Percentiles rank a stretch among this genome's conserved stretches.
Evolutionary conservation across 2,797 vertebrate genomes (phyloP).

Genomic region (Malacoctenus gilli): DNA sequence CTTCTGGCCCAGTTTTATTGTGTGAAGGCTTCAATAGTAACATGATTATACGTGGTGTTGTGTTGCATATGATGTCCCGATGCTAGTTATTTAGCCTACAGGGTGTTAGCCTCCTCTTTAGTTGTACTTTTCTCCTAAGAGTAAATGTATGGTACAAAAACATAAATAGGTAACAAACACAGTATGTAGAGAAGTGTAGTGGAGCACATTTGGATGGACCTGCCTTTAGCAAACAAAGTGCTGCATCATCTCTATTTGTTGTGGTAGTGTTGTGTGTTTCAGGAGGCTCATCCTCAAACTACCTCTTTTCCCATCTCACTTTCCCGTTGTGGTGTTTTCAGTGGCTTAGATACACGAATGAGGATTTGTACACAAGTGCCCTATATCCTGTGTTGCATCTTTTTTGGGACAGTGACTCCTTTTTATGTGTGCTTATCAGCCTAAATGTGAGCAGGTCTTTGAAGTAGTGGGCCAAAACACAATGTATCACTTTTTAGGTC

Average conservation of each 20-base stretch:
- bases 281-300: background rate
- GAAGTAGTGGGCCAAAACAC: too few relatives aligned
- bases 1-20: background rate
- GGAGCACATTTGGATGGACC: background rate
- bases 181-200: background rate
- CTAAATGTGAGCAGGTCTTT: too few relatives aligned
- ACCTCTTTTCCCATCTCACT: too few relatives aligned
- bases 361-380: too few relatives aligned
- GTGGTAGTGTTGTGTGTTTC: background rate
- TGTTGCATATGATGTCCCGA: background rate
- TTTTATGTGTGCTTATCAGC: too few relatives aligned
- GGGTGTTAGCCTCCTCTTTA: conserved; percentile 16
- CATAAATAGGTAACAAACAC: accelerated
- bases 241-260: conserved; percentile 24
- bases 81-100: conserved; percentile 12
- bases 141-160: background rate
- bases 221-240: background rate
- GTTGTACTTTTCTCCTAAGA: background rate
- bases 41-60: background rate
- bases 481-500: too few relatives aligned
- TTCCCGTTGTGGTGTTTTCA: too few relatives aligned
- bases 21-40: background rate
- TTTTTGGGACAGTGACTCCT: too few relatives aligned
- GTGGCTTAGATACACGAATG: too few relatives aligned
- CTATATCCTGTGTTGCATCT: too few relatives aligned